These are phyloP conservation scores for Bembecia ichneumoniformis DNA, from an alignment of 2,888 invertebrate species.

Conservation along the genomic window DNA sequence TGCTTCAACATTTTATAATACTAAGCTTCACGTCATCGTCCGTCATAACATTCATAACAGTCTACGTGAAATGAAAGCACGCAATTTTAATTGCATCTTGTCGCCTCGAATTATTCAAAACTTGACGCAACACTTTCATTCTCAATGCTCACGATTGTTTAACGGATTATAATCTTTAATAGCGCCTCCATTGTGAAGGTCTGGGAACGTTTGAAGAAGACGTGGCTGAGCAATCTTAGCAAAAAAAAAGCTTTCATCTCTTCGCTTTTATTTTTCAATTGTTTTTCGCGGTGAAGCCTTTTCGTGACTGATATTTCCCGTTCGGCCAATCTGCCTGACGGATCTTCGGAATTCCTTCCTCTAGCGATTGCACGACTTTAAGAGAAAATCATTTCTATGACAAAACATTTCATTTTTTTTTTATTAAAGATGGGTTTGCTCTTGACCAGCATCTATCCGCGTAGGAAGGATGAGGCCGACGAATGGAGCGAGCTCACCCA, in stretches of 20 bases:
- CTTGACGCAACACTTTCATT: slow-evolving; percentile 48
- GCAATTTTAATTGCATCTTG: slow-evolving; percentile 42
- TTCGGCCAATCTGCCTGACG: background rate
- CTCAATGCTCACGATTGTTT: slow-evolving; percentile 12
- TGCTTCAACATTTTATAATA: background rate
- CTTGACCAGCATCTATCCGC: too few relatives aligned
- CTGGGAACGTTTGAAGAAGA: slow-evolving; percentile 9
- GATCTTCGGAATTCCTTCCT: background rate
- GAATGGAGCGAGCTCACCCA: too few relatives aligned
- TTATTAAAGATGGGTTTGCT: too few relatives aligned
- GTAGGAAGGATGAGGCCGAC: too few relatives aligned
- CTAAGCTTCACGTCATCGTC: background rate
- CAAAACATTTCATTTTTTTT: too few relatives aligned
- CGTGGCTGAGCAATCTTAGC: slow-evolving; percentile 3
- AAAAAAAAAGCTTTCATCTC: slow-evolving; percentile 16
- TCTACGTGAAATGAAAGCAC: slow-evolving; percentile 25
- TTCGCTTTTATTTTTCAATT: slow-evolving; percentile 16
- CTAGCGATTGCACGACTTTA: background rate
- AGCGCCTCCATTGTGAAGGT: slow-evolving; percentile 14
- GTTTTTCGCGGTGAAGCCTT: slow-evolving; percentile 11
- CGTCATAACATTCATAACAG: background rate
- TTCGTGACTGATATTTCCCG: slow-evolving; percentile 3
- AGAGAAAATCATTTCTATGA: too few relatives aligned
- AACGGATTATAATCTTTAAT: slow-evolving; percentile 15
- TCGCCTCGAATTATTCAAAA: slow-evolving; percentile 24